Evolutionary conservation across 2,888 invertebrate genomes (phyloP), one percentile per base, ranked within the genome.

Genomic region (Therioaphis trifolii): DNA sequence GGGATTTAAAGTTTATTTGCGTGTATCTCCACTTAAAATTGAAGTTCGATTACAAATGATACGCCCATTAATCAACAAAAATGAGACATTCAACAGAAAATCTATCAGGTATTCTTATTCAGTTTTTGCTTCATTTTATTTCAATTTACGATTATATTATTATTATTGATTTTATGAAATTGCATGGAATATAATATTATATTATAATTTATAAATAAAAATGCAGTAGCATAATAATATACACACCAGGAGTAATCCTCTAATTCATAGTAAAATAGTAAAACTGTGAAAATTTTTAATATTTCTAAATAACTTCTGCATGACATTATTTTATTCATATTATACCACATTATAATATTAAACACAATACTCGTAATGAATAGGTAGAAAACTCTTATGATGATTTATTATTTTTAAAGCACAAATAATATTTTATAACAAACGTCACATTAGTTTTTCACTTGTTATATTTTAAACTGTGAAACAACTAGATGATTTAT

Each of bases 11-110:
- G 69, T 55, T 69, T 24, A 79, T 69, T 79, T 79, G 27, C 40
- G 14, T 58, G n/a, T 27, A 58, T 69, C n/a, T 58, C n/a, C 55
- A 79, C 69, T 79, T 69, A 69, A 69, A 68, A 58, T 79, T 79
- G 69, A 79, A 40, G 15, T 79, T 27, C 15, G 7, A 55, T 18
- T n/a, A 69, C 5, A 40, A 61, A 61, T 69, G 15, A 40, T 63
- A 49, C 1, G 7, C 27, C 43, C 55, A 79, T 69, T 55, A 55
- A 69, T 79, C 43, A 58, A 79, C 14, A n/a, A n/a, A 46, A 78
- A 52, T 24, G 52, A n/a, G n/a, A n/a, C 29, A 55, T 24, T 27
- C 4, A n/a, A 46, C 15, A 71, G 29, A 52, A 15, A 9, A 77
- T 49, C 24, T 77, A 77, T n/a, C 49, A 40, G 29, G n/a, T 21